phyloP scores from a whole-genome alignment of 2,113 vertebrate genomes.

The Vanacampus margaritifer region DNA sequence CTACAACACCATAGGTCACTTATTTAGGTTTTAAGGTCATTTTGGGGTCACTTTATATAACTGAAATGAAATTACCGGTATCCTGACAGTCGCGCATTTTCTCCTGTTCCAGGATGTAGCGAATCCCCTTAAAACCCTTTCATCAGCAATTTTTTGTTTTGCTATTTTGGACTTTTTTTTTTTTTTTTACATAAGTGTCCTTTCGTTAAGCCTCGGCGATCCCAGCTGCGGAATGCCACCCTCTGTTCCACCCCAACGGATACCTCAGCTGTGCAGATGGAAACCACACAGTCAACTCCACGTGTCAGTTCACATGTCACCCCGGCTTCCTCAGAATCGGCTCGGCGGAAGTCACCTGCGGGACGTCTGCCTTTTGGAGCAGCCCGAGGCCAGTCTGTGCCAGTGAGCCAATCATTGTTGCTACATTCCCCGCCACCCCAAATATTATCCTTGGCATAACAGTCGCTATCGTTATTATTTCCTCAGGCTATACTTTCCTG shows the following conservation, averaged over 20 bases:
- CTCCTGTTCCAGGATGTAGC: too few relatives aligned
- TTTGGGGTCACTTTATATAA: too few relatives aligned
- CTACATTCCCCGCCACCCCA: background rate
- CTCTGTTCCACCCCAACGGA: conserved; percentile 34
- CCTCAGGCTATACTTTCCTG: conserved; percentile 55
- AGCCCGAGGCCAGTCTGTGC: conserved; percentile 50
- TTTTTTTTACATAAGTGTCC: conserved; percentile 5
- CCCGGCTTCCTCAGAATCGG: conserved; percentile 41
- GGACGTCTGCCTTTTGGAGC: conserved; percentile 41
- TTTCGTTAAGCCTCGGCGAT: conserved; percentile 11
- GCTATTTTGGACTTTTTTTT: background rate
- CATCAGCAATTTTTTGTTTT: background rate
- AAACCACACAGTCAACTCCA: conserved; percentile 40
- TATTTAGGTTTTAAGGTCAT: background rate
- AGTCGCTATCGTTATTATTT: background rate
- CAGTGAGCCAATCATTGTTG: conserved; percentile 35
- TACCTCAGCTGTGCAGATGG: conserved; percentile 28
- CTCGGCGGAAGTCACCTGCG: conserved; percentile 29
- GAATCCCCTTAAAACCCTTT: background rate
- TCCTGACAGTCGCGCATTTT: too few relatives aligned
- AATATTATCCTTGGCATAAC: background rate
- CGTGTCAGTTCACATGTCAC: conserved; percentile 53
- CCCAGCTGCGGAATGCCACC: conserved; percentile 39
- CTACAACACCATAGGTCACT: conserved; percentile 23
- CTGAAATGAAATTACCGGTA: too few relatives aligned